These are phyloP conservation scores for Flexamia atlantica DNA, from an alignment of 2,888 invertebrate species.

Conservation along the genomic window DNA sequence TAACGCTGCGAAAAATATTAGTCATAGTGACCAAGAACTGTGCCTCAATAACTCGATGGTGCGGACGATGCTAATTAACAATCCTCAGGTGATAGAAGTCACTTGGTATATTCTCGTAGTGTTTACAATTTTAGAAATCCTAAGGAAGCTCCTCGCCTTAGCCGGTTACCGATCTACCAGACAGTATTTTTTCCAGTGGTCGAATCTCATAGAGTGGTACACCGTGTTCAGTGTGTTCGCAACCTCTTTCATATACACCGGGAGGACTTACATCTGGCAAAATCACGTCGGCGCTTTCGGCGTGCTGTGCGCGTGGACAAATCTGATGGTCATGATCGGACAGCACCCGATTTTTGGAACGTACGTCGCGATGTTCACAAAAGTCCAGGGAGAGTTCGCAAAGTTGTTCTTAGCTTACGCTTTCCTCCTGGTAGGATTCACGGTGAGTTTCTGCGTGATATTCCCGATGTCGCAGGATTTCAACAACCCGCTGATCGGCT, in stretches of 20 bases:
- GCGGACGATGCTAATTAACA: conserved; percentile 85
- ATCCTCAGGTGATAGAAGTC: conserved; percentile 85
- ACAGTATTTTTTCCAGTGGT: conserved; percentile 89
- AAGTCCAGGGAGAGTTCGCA: conserved; percentile 91
- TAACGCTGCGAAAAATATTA: conserved; percentile 81
- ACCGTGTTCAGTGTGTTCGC: conserved; percentile 90
- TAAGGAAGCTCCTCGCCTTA: conserved; percentile 89
- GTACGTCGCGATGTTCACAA: conserved; percentile 94
- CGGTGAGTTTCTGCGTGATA: conserved; percentile 92
- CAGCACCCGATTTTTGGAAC: conserved; percentile 92
- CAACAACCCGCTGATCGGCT: conserved; percentile 90
- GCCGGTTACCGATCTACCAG: conserved; percentile 89
- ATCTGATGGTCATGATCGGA: conserved; percentile 94
- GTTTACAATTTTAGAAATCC: conserved; percentile 87
- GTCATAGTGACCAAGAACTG: conserved; percentile 72
- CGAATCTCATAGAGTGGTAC: conserved; percentile 93
- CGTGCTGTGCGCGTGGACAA: conserved; percentile 91
- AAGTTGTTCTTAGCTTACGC: conserved; percentile 92
- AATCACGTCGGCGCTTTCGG: conserved; percentile 93
- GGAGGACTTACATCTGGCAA: conserved; percentile 88
- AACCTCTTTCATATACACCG: conserved; percentile 89
- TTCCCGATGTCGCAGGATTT: conserved; percentile 90
- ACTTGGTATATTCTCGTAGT: conserved; percentile 83
- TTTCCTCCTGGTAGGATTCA: conserved; percentile 90
- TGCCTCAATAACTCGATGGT: conserved; percentile 89